Evolutionary conservation across 2,797 vertebrate genomes (phyloP), one percentile per base, ranked within the genome.

Genomic region (Amblyraja radiata): DNA sequence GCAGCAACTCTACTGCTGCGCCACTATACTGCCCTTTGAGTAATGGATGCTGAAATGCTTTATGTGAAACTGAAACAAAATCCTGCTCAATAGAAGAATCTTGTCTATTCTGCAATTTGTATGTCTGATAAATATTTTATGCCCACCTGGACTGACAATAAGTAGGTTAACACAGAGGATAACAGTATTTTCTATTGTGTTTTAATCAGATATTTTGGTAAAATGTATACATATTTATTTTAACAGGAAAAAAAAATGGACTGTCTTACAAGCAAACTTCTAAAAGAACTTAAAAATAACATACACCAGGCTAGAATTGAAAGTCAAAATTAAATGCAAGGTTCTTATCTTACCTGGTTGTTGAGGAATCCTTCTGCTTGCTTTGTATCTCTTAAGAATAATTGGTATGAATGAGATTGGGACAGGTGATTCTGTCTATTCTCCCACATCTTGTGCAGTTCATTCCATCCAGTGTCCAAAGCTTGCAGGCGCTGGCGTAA

Each of bases 381-480:
- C 96, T 98, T 99, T 93, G 98, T 98, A 94, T 99, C 98, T 95
- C 98, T 96, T 18, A 99, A 97, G 95, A 99, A 99, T 65, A 99
- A 96, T 96, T 99, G 99, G 95, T 99, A 98, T 8, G 98, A 98
- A n/a, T 99, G 98, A 0, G 98, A 99, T 95, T 99, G 99, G 0
- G 98, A 98, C 94, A 99, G 97, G 80, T 99, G 98, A 95, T 96
- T 99, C 95, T 99, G 98, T 8, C 99, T 97, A 95, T 99, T 99
- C 96, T 99, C 99, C 99, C 99, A 99, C 99, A 99, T 99, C 95
- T 98, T 99, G 96, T 99, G 98, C 46, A 99, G 97, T 95, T 99
- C 99, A 0, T 99, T 99, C 98, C 99, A 99, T 93, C 99, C 98
- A 0, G 98, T 99, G 95, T 99, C 98, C 76, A 99, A 96, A 73